Conservation (phyloP, 1,140 invertebrate genomes). For the Streblospio benedicti region DNA sequence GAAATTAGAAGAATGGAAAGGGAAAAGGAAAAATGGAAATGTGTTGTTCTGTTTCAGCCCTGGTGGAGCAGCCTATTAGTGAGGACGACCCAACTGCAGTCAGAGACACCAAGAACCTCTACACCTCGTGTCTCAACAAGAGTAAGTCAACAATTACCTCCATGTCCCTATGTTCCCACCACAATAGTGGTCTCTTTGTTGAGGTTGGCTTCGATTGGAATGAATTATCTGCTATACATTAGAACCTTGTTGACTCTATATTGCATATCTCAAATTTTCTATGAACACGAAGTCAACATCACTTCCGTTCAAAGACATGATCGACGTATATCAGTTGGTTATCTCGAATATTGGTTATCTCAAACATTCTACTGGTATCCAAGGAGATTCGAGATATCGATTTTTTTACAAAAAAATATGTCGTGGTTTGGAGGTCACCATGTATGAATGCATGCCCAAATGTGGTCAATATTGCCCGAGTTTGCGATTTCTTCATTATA, state of each 20-base stretch:
- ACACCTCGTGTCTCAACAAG: constrained; percentile 75
- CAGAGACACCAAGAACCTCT: constrained; percentile 62
- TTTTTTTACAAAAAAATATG: no score
- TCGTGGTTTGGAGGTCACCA: no score
- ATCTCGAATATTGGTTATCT: no score
- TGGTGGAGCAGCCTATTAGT: constrained; percentile 38
- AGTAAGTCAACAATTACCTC: constrained; percentile 48
- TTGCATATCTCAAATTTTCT: not conserved
- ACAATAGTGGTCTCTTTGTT: constrained; percentile 13
- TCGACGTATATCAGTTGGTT: not conserved
- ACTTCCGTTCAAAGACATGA: not conserved
- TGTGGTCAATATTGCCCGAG: no score
- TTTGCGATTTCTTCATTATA: no score
- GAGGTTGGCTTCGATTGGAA: constrained; percentile 34
- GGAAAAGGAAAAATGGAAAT: no score
- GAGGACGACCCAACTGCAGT: constrained; percentile 36
- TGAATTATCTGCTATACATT: constrained; percentile 47
- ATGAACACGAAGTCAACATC: not conserved
- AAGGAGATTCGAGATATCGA: no score
- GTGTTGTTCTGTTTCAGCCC: constrained; percentile 25
- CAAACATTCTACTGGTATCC: no score
- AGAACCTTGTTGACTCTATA: no score
- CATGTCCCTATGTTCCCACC: not conserved
- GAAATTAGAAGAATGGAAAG: no score
- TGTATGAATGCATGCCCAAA: no score